Conservation (phyloP, 2,888 invertebrate genomes). For the Caenorhabditis panamensis region DNA sequence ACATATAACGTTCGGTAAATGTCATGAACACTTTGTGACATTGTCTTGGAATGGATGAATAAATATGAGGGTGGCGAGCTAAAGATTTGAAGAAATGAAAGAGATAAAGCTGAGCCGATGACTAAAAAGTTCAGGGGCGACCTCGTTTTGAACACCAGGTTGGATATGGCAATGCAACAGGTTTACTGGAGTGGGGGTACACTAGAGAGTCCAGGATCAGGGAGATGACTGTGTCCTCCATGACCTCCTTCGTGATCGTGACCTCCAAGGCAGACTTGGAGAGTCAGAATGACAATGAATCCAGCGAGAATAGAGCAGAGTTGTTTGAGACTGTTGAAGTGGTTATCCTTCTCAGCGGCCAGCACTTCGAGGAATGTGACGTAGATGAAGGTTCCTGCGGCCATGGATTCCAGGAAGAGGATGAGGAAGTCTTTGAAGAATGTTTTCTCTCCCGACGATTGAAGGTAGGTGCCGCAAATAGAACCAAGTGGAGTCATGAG, state of each 20-base stretch:
- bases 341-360: constrained; percentile 70
- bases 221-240: constrained; percentile 7
- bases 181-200: not conserved
- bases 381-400: constrained; percentile 79
- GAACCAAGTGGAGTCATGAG: constrained; percentile 86
- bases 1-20: no score
- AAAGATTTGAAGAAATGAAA: not conserved
- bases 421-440: constrained; percentile 69
- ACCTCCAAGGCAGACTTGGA: constrained; percentile 42
- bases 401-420: constrained; percentile 76
- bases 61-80: no score
- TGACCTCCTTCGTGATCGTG: constrained; percentile 35
- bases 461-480: constrained; percentile 70
- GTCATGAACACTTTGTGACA: no score
- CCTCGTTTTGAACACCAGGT: constrained; percentile 24
- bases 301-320: constrained; percentile 73
- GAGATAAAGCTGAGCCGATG: constrained; percentile 15
- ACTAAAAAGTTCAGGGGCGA: constrained; percentile 6
- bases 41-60: not conserved
- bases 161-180: not conserved
- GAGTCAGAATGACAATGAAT: constrained; percentile 70
- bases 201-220: not conserved
- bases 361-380: constrained; percentile 74
- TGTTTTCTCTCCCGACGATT: constrained; percentile 6
- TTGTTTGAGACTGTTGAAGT: constrained; percentile 71